phyloP scores from a whole-genome alignment of 1,140 invertebrate species.

The Drosophila ficusphila region DNA sequence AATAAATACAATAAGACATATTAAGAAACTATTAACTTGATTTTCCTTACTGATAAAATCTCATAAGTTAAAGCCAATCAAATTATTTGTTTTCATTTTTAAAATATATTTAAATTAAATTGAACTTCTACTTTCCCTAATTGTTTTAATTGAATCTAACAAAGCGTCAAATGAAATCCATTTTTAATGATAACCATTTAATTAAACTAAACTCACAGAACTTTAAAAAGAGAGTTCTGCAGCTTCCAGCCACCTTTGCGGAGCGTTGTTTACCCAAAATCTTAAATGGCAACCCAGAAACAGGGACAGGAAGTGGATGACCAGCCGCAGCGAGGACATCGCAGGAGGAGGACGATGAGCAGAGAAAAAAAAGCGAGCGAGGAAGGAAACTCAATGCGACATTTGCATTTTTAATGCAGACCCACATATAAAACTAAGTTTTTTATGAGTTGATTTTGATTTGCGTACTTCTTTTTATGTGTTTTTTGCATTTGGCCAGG shows the following conservation, averaged over 20 bases:
- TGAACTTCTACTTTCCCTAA: too few species aligned
- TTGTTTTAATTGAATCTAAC: too few species aligned
- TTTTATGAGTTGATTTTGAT: slow-evolving; percentile 76
- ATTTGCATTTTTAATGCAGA: slow-evolving; percentile 84
- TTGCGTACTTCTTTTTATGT: slow-evolving; percentile 49
- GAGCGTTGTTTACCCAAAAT: slow-evolving; percentile 75
- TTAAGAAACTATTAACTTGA: too few species aligned
- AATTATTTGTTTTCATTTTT: too few species aligned
- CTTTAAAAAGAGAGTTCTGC: not conserved
- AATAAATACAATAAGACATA: too few species aligned
- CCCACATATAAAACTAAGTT: slow-evolving; percentile 73
- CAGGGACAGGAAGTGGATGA: slow-evolving; percentile 58
- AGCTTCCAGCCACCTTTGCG: slow-evolving; percentile 28
- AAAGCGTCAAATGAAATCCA: too few species aligned
- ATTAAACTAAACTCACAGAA: too few species aligned
- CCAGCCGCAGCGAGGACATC: slow-evolving; percentile 44
- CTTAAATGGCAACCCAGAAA: slow-evolving; percentile 54
- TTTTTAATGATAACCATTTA: too few species aligned
- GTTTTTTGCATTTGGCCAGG: slow-evolving; percentile 27
- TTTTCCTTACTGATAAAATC: too few species aligned
- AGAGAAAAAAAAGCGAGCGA: slow-evolving; percentile 28
- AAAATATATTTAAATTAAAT: too few species aligned
- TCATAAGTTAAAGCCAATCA: too few species aligned
- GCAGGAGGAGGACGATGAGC: slow-evolving; percentile 22
- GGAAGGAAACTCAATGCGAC: slow-evolving; percentile 69